phyloP scores from a whole-genome alignment of 2,888 invertebrate genomes.

The Prionchulus punctatus region DNA sequence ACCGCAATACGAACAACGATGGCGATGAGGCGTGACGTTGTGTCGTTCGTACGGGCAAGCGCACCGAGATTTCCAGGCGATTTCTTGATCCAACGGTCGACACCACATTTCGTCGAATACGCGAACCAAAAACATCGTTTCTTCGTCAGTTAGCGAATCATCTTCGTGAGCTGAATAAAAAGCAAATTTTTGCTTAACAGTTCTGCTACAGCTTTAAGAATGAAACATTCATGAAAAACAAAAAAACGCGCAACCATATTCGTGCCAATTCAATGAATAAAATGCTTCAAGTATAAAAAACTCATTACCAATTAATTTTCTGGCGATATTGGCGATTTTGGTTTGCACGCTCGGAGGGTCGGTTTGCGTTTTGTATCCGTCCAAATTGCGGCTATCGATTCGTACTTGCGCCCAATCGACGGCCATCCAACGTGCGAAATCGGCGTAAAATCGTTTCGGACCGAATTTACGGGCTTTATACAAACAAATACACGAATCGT shows the following conservation, averaged over 20 bases:
- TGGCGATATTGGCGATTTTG: background rate
- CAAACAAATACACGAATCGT: background rate
- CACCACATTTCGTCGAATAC: conserved; percentile 1
- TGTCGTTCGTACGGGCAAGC: background rate
- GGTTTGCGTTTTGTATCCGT: background rate
- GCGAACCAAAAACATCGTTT: background rate
- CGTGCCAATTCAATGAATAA: no score
- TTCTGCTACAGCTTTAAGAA: no score
- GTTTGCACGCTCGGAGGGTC: background rate
- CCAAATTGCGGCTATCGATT: background rate
- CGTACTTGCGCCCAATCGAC: background rate
- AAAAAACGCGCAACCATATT: background rate
- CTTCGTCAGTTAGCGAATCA: background rate
- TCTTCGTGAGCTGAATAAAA: background rate
- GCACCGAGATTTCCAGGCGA: background rate
- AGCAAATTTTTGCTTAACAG: no score
- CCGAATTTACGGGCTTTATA: background rate
- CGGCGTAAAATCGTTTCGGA: background rate
- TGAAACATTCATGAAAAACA: no score
- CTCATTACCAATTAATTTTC: background rate
- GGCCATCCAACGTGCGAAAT: background rate
- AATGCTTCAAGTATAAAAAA: background rate
- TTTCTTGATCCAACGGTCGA: background rate
- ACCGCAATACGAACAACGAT: background rate
- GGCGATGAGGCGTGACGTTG: background rate